Percentiles rank a stretch among this genome's conserved stretches.
Conservation (phyloP, 1,140 invertebrate genomes). For the Vanessa tameamea region DNA sequence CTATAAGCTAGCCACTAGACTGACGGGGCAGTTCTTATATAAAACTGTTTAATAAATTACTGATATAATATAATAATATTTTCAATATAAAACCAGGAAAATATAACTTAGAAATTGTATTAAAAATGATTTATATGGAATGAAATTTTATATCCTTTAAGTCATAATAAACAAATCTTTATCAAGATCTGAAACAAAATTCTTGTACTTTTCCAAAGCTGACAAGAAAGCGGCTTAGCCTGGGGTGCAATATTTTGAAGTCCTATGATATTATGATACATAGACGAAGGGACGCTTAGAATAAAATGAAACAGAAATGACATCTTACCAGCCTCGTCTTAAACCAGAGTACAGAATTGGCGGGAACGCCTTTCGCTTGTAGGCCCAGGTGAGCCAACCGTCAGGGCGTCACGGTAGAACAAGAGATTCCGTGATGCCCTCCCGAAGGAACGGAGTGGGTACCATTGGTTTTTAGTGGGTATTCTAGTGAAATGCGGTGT, state of each 20-base stretch:
- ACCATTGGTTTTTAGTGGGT: no score
- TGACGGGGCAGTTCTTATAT: no score
- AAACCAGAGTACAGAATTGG: no score
- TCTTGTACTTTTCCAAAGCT: constrained; percentile 10
- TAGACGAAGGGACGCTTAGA: neutral
- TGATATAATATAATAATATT: no score
- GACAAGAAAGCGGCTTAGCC: constrained; percentile 10
- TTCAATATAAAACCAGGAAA: neutral
- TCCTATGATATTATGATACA: constrained; percentile 7
- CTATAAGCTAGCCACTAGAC: no score
- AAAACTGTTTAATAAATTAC: no score
- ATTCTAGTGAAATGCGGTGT: no score
- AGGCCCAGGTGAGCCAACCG: no score
- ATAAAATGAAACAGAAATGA: neutral
- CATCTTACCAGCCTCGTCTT: neutral
- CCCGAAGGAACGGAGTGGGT: no score
- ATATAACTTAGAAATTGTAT: neutral
- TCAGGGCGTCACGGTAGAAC: no score
- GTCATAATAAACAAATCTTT: neutral
- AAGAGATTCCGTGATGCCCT: no score
- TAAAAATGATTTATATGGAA: neutral
- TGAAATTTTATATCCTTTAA: neutral
- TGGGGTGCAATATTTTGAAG: constrained; percentile 8
- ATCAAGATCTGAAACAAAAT: neutral
- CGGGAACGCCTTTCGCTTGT: no score